Evolutionary conservation across 2,888 invertebrate species (phyloP).

Genomic region (Tenodera sinensis): DNA sequence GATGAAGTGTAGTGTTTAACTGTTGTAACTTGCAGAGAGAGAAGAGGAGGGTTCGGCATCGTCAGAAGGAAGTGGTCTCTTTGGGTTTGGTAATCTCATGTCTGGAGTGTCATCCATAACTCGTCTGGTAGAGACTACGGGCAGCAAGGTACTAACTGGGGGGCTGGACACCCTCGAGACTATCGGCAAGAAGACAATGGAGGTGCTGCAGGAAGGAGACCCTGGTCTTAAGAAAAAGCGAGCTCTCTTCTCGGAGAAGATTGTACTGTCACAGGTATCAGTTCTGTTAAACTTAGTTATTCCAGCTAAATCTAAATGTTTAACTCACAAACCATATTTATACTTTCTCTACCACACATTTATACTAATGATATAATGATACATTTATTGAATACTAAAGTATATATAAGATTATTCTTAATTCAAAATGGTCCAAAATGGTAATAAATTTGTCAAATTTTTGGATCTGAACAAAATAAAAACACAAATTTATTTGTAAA

Average conservation of each 20-base stretch:
- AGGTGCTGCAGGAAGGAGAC: constrained; percentile 87
- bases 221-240: constrained; percentile 79
- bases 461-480: no score
- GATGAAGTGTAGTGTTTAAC: no score
- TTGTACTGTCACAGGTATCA: constrained; percentile 56
- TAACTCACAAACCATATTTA: no score
- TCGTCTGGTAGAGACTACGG: constrained; percentile 67
- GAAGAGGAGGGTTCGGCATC: not conserved
- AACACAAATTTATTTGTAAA: no score
- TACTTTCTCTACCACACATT: no score
- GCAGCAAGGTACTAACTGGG: constrained; percentile 70
- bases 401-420: no score
- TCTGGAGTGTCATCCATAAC: constrained; percentile 57
- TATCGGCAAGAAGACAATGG: constrained; percentile 93
- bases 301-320: no score
- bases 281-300: not conserved
- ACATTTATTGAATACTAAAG: no score
- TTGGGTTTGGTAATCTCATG: constrained; percentile 60
- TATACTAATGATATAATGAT: no score
- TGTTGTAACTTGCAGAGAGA: constrained; percentile 1
- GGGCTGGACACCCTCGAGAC: constrained; percentile 86
- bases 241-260: constrained; percentile 61
- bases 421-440: no score
- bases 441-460: no score
- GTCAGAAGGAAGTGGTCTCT: constrained; percentile 39